These are phyloP conservation scores for Incurvaria masculella DNA, from an alignment of 2,888 invertebrate genomes.

Conservation along the genomic window DNA sequence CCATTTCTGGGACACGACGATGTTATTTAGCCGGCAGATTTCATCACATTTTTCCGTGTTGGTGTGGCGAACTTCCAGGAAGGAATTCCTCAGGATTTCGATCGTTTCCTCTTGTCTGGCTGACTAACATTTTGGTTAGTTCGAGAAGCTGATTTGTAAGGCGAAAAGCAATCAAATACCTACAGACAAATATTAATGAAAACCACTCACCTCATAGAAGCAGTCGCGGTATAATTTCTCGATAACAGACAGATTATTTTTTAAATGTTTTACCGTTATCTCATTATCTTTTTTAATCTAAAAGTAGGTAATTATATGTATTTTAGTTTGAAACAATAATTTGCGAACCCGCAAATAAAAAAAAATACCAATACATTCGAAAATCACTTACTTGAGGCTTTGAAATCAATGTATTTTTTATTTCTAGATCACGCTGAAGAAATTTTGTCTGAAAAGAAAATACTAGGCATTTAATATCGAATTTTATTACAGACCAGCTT, in stretches of 20 bases:
- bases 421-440: no score
- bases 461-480: no score
- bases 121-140: constrained; percentile 19
- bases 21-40: constrained; percentile 26
- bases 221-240: constrained; percentile 43
- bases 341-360: no score
- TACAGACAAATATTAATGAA: neutral
- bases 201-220: constrained; percentile 40
- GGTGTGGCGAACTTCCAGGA: constrained; percentile 29
- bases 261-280: neutral
- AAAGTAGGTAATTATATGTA: no score
- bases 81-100: constrained; percentile 34
- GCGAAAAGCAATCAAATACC: neutral
- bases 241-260: constrained; percentile 34
- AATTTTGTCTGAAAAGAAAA: no score
- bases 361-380: no score
- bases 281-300: neutral
- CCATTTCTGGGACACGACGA: constrained; percentile 28
- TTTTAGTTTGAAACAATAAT: no score
- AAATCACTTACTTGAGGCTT: no score
- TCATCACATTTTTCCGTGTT: constrained; percentile 29
- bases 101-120: constrained; percentile 42
- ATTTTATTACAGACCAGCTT: no score
- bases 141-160: neutral
- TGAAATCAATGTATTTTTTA: no score